Conservation (phyloP, 1,140 invertebrate species). For the Oryctes rhinoceros region DNA sequence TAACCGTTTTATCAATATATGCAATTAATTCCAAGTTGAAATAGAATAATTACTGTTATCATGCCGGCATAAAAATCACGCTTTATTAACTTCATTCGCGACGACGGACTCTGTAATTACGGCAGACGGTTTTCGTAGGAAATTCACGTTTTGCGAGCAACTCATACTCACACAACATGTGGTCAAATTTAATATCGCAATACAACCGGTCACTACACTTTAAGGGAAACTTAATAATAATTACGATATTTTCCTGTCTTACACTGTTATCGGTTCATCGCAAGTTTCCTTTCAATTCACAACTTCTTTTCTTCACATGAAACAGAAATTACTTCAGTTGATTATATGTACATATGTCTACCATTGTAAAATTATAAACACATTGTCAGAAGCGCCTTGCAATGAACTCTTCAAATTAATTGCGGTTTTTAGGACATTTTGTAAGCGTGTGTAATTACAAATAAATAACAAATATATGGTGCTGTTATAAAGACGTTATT, state of each 20-base stretch:
- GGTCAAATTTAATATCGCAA: constrained; percentile 18
- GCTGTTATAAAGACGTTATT: too few relatives aligned
- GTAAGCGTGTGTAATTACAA: too few relatives aligned
- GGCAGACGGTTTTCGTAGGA: constrained; percentile 12
- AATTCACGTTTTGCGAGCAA: constrained; percentile 4
- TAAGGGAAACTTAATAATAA: background rate
- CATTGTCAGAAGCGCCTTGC: too few relatives aligned
- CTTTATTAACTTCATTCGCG: constrained; percentile 15
- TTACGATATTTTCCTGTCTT: background rate
- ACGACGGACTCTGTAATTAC: background rate
- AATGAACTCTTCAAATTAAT: too few relatives aligned
- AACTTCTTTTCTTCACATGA: background rate
- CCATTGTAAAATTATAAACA: too few relatives aligned
- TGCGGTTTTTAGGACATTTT: too few relatives aligned
- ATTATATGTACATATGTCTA: too few relatives aligned
- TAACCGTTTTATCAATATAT: constrained; percentile 1
- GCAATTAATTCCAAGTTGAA: background rate
- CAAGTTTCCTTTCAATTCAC: background rate
- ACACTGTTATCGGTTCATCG: background rate
- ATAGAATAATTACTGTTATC: constrained; percentile 6
- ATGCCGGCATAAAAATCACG: constrained; percentile 7
- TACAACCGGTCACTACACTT: constrained; percentile 13
- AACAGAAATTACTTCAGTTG: too few relatives aligned
- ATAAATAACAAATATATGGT: too few relatives aligned
- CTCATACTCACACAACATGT: background rate